Base-by-base conservation (phyloP, 2,113 vertebrate species). In the Myrmecophaga tridactyla region DNA sequence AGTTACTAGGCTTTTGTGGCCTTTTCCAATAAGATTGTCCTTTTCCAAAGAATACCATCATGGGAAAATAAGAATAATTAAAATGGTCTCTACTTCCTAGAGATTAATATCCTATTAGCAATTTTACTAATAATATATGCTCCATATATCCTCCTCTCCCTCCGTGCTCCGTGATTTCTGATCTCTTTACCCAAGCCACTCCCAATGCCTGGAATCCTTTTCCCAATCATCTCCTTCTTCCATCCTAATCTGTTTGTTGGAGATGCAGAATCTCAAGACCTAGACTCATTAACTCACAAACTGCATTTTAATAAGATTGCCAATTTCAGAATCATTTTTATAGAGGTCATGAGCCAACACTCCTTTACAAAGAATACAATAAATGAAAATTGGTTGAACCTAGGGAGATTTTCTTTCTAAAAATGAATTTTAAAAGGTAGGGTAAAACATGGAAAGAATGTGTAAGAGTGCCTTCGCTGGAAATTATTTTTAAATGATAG, bases 401-500 rank as follows among this genome's bases (percentile, higher is more conserved):
- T 78, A 27, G 10, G 41, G 20, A 34, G 7, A 18, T 83, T 60
- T 48, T 86, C 13, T n/a, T 67, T 70, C 72, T 56, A 78, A 96
- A 58, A 53, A 58, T 58, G 73, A 75, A 58, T 60, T 14, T 82
- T 67, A 51, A 67, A 41, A 70, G 3, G 53, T 60, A 69, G 20
- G 27, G 29, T 70, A 77, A 89, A 46, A 73, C 46, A 86, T 21
- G 29, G 34, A 91, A 81, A 23, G 7, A 46, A 81, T 65, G 25
- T 31, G 2, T 56, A 41, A 91, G 58, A 63, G 3, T 48, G 20
- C 1, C 6, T 58, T 89, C 81, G 36, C 39, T n/a, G 89, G 58
- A 91, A 94, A 21, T 69, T 83, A 86, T 20, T 86, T 94, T 95
- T 41, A 76, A 67, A 60, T 36, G 7, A 86, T 48, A 86, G 20